These are phyloP conservation scores for Ciconia maguari DNA, from an alignment of 2,113 vertebrate genomes.

Conservation along the genomic window DNA sequence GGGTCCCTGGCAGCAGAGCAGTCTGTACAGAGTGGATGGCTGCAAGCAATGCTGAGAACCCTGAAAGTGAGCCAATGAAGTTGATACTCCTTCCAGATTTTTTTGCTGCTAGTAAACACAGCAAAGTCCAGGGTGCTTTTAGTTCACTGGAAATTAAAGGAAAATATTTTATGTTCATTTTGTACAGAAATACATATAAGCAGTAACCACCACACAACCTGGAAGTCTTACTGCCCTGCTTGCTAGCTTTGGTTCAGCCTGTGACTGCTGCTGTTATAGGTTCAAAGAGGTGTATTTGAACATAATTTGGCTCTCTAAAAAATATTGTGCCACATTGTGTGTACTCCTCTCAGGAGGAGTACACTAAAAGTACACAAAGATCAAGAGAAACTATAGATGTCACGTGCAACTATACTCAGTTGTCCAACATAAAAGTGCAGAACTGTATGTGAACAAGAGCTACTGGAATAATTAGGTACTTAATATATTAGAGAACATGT, in stretches of 20 bases:
- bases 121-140: background rate
- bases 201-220: background rate
- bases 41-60: background rate
- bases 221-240: background rate
- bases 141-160: background rate
- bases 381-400: background rate
- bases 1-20: background rate
- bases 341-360: background rate
- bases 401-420: background rate
- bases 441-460: background rate
- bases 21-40: too few relatives aligned
- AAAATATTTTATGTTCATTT: background rate
- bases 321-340: background rate
- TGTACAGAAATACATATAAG: background rate
- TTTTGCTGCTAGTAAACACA: background rate
- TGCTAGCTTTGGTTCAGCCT: background rate
- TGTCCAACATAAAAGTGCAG: background rate
- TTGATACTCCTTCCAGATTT: background rate
- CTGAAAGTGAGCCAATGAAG: background rate
- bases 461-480: background rate
- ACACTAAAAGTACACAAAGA: background rate
- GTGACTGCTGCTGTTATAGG: background rate
- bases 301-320: rapidly evolving
- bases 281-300: background rate
- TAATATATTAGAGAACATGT: background rate